Evolutionary conservation across 2,888 invertebrate species (phyloP), one percentile per base, ranked within the genome.

Genomic region (Ellobium chinense): DNA sequence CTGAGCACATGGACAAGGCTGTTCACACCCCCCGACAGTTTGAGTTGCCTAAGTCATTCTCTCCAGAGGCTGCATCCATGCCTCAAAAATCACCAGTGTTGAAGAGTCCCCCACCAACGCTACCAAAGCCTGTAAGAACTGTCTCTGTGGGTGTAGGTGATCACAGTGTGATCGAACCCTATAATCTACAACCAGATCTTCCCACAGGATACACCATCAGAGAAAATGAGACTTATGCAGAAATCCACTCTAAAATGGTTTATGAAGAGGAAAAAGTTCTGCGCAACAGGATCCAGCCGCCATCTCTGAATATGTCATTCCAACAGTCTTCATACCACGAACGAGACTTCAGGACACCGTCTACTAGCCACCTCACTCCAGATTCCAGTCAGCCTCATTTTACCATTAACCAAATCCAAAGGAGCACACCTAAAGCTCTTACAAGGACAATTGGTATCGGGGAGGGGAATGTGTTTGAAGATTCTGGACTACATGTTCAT

Each of bases 371-470:
- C 9, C 31, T 58, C 4, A 27, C 63, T 12, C 27, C 37, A 29
- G 54, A 73, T 21, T 70, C 76, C 12, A 70, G 39, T 9, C 65
- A 72, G 56, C 76, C 83, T 27, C 82, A 80, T 69, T 82, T 85
- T 72, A 83, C 82, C 36, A 85, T 83, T 73, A 85, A 81, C 72
- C 85, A 85, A 74, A 85, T 85, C 24, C 83, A 85, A 65, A 78
- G 83, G 34, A 66, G 58, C 62, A 72, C 77, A 46, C 85, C 87
- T 18, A 88, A 86, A 80, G 87, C 90, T 39, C 70, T 89, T 73
- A 95, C 94, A 80, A 94, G 94, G 73, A 94, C 94, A 69, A 93
- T 95, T 60, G 95, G 94, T 9, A 94, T 95, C 24, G 95, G 95
- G 54, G 94, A 94, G n/a, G 94, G 94, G 69, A 93, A 93, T 65